Evolutionary conservation across 2,888 invertebrate species (phyloP), one percentile per base, ranked within the genome.

Genomic region (Lordiphosa andalusiaca): DNA sequence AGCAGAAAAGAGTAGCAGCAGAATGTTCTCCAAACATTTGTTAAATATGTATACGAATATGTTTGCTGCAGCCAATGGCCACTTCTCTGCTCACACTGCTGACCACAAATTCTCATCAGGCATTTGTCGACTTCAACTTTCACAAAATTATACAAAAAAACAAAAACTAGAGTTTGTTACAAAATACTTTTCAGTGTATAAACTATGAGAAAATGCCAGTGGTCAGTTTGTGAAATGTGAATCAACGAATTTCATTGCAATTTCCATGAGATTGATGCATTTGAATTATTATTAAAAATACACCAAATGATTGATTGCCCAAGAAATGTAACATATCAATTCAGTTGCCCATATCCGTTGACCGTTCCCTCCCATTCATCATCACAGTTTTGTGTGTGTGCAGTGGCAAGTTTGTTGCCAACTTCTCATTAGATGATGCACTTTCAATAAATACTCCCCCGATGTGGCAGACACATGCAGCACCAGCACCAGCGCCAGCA

Each of bases 381-480:
- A 25, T 25, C 58, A 60, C 51, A 44, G 47, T 10, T 30, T 30
- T 25, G 25, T 25, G 25, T 23, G 23, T 23, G 23, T 25, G 6
- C 25, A 7, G 25, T 44, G 51, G 63, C 44, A 53, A 57, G 7
- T 9, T 30, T 44, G 42, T 33, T 46, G 49, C 16, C 53, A 59
- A 52, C 54, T 54, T 55, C 76, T 74, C 74, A 78, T 81, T 78
- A 77, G 73, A 76, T 73, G 71, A 76, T 73, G 71, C 67, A 71
- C 67, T 73, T 71, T 69, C 73, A 76, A 74, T 83, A 75, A 73
- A 71, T 69, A 64, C 63, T 30, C 54, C 63, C 30, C 38, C 63
- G 61, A 76, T 70, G 73, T 72, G 71, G 67, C 71, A 64, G 62
- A 71, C 72, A 65, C 68, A 71, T 75, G 84, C 78, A 85, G 71